Evolutionary conservation across 2,888 invertebrate species (phyloP).

Genomic region (Diarsia dahlii): DNA sequence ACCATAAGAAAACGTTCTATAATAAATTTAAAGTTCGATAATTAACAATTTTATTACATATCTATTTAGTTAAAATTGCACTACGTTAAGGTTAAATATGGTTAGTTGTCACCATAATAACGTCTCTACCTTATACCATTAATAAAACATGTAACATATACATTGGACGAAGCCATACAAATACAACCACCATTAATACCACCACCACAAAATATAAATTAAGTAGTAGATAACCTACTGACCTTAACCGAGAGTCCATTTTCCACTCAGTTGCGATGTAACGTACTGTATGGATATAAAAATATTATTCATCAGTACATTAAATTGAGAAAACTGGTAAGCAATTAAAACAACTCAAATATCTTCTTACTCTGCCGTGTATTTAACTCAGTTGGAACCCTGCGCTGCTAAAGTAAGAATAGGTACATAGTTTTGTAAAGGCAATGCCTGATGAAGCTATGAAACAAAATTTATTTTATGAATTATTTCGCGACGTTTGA

Average conservation of each 20-base stretch:
- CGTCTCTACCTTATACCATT: slow-evolving; percentile 12
- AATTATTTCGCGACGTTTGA: slow-evolving; percentile 18
- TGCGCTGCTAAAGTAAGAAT: slow-evolving; percentile 4
- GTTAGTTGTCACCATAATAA: not conserved
- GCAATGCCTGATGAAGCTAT: not conserved
- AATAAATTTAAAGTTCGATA: not conserved
- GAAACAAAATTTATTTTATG: slow-evolving; percentile 10
- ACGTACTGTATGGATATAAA: slow-evolving; percentile 76
- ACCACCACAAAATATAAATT: slow-evolving; percentile 71
- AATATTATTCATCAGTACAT: slow-evolving; percentile 61
- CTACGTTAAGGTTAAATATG: slow-evolving; percentile 13
- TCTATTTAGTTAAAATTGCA: slow-evolving; percentile 4
- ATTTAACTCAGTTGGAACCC: slow-evolving; percentile 3
- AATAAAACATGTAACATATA: slow-evolving; percentile 32
- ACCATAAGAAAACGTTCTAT: slow-evolving; percentile 1
- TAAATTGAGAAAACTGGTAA: slow-evolving; percentile 53
- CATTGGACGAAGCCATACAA: slow-evolving; percentile 32
- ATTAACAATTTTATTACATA: slow-evolving; percentile 2
- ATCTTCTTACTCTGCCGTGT: slow-evolving; percentile 25
- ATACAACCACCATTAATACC: slow-evolving; percentile 64
- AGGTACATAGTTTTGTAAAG: slow-evolving; percentile 10
- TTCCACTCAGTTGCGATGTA: slow-evolving; percentile 77
- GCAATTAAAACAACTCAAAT: slow-evolving; percentile 55
- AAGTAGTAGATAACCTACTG: slow-evolving; percentile 70
- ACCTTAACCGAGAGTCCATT: slow-evolving; percentile 78